phyloP scores from a whole-genome alignment of 2,888 invertebrate species.

The Epinotia bilunana region DNA sequence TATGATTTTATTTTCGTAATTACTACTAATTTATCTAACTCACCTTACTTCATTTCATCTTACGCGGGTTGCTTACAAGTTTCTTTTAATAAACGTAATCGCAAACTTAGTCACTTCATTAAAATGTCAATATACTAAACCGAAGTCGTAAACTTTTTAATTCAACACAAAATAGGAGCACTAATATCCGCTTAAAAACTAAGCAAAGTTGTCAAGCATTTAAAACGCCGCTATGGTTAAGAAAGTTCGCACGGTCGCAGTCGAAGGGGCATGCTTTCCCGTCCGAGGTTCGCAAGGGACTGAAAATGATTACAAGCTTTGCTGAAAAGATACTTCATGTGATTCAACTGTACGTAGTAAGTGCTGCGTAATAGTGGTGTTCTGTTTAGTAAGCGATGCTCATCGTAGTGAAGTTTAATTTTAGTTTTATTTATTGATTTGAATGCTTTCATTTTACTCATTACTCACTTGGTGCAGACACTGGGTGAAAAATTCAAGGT shows the following conservation, averaged over 20 bases:
- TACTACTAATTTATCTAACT: neutral
- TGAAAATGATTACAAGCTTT: conserved; percentile 59
- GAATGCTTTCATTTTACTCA: neutral
- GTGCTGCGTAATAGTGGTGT: neutral
- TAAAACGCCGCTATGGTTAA: neutral
- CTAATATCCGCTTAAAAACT: neutral
- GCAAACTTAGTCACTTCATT: conserved; percentile 11
- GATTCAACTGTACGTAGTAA: conserved; percentile 16
- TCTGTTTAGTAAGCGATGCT: neutral
- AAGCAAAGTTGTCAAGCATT: neutral
- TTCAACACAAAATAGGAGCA: neutral
- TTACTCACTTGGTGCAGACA: too few relatives aligned
- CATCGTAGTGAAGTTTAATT: neutral
- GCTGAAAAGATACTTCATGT: conserved; percentile 34
- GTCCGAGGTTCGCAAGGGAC: conserved; percentile 64
- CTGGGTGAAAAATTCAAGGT: too few relatives aligned
- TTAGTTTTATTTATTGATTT: neutral
- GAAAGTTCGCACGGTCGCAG: conserved; percentile 33
- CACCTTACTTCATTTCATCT: conserved; percentile 14
- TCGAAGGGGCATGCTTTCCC: conserved; percentile 60
- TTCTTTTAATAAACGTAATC: neutral
- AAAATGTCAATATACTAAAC: neutral
- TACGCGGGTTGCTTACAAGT: neutral
- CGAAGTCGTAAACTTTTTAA: neutral
- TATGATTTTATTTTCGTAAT: neutral